Conservation (phyloP, 2,888 invertebrate species). For the Cordylochernes scorpioides region DNA sequence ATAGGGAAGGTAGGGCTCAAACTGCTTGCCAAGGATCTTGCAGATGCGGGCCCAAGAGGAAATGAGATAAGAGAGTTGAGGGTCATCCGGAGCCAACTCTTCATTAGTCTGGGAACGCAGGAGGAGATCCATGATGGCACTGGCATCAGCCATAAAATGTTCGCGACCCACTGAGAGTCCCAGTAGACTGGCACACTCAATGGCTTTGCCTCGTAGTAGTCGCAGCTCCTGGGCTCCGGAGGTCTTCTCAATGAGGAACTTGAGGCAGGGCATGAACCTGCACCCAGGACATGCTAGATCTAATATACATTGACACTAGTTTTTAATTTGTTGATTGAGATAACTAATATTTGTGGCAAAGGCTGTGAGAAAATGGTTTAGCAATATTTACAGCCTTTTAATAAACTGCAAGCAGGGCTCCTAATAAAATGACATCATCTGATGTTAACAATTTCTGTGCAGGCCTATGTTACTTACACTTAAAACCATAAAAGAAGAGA, state of each 20-base stretch:
- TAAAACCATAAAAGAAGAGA: too few relatives aligned
- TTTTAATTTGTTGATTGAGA: not conserved
- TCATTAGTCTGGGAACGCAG: constrained; percentile 65
- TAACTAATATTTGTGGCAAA: too few relatives aligned
- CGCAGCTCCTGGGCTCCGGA: constrained; percentile 50
- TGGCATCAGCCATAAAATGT: constrained; percentile 59
- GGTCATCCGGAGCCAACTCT: constrained; percentile 64
- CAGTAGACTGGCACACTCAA: constrained; percentile 93
- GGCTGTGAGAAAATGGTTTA: too few relatives aligned
- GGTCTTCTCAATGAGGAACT: constrained; percentile 86
- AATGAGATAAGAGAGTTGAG: constrained; percentile 76
- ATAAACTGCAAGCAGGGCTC: too few relatives aligned
- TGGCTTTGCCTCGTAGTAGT: constrained; percentile 82
- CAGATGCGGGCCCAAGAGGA: constrained; percentile 98
- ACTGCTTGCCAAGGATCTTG: constrained; percentile 59
- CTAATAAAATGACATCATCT: too few relatives aligned
- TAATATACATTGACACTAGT: not conserved
- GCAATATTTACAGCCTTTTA: too few relatives aligned
- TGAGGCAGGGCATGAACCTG: constrained; percentile 64
- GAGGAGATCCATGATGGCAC: constrained; percentile 80
- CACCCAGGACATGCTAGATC: too few relatives aligned
- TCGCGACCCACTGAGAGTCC: constrained; percentile 36
- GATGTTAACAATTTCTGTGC: too few relatives aligned
- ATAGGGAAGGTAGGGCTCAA: constrained; percentile 66
- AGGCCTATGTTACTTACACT: too few relatives aligned